Evolutionary conservation across 30 jellyfish, hydroid and myxozoan genomes (phyloP), one percentile per base, ranked within the genome.

Genomic region (Turritopsis dohrnii): DNA sequence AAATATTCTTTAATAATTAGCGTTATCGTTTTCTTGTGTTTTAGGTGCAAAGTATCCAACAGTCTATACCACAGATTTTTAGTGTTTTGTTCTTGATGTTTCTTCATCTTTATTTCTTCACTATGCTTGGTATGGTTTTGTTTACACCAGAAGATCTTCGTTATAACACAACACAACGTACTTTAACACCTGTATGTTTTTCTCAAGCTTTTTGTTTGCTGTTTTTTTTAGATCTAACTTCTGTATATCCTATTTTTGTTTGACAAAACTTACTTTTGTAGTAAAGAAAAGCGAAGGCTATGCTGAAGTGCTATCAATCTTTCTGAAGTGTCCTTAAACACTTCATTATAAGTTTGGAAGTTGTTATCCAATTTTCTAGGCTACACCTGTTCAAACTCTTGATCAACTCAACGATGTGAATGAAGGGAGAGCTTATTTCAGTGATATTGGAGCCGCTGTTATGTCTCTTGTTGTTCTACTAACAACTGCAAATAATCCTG

Each of bases 401-500:
- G 98, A 92, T 71, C 53, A 29, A 23, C 54, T 92, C 21, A 84
- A 89, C 22, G 95, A 92, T 72, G 20, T 75, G 1, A 80, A 73
- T 0, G 98, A 92, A 81, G 98, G 98, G 4, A 79, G 54, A 52
- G 27, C 26, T 21, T 92, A 84, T 72, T 92, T 92, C 79, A 30
- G 54, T 27, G 96, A 88, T 85, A 84, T 92, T 25, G 98, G 98
- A 22, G 72, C 69, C 21, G 89, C 98, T 26, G 84, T 92, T 29
- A 92, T 92, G 90, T 81, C 96, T 52, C 83, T 92, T 5, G 76
- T 87, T 80, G 92, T 92, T 29, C 72, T 92, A 29, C 83, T 92
- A 31, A 92, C 98, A 73, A 92, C 98, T 18, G 98, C 98, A 52
- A 92, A 92, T 74, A 92, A 92, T 60, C 98, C 98, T 1, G 98